Evolutionary conservation across 2,888 invertebrate genomes (phyloP).

Genomic region (Artemia sinica): DNA sequence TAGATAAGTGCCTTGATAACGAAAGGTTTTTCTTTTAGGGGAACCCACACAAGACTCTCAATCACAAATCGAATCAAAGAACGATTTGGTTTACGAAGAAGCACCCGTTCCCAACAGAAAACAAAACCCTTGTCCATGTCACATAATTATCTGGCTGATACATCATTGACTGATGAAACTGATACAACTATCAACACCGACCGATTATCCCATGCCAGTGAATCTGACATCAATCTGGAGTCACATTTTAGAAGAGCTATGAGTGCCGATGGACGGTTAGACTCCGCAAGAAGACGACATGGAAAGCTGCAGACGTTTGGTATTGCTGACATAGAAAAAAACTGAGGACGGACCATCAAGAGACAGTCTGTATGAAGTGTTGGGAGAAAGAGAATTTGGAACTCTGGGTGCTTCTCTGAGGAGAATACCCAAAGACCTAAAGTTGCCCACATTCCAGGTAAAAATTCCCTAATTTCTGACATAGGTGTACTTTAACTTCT

Average conservation of each 20-base stretch:
- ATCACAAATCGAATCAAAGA: slow-evolving; percentile 9
- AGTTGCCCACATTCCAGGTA: slow-evolving; percentile 11
- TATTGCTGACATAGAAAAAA: not conserved
- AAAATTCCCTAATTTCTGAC: too few species aligned
- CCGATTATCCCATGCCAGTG: slow-evolving; percentile 5
- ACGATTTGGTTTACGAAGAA: not conserved
- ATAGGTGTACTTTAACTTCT: too few species aligned
- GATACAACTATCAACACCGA: slow-evolving; percentile 9
- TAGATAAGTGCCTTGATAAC: too few species aligned
- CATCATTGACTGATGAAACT: not conserved
- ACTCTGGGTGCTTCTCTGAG: slow-evolving; percentile 20
- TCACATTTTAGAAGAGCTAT: not conserved
- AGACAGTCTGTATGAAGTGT: slow-evolving; percentile 20
- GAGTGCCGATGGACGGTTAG: slow-evolving; percentile 10
- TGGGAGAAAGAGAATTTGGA: slow-evolving; percentile 21
- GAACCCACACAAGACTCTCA: not conserved
- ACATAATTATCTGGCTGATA: slow-evolving; percentile 13
- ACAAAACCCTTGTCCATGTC: slow-evolving; percentile 10
- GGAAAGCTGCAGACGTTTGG: not conserved
- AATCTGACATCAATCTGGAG: slow-evolving; percentile 13
- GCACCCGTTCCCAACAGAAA: not conserved
- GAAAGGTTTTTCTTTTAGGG: not conserved
- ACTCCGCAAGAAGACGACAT: not conserved
- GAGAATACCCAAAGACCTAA: slow-evolving; percentile 8
- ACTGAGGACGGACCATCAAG: not conserved